These are phyloP conservation scores for Malurus elegans DNA, from an alignment of 2,113 vertebrate species.

Conservation along the genomic window DNA sequence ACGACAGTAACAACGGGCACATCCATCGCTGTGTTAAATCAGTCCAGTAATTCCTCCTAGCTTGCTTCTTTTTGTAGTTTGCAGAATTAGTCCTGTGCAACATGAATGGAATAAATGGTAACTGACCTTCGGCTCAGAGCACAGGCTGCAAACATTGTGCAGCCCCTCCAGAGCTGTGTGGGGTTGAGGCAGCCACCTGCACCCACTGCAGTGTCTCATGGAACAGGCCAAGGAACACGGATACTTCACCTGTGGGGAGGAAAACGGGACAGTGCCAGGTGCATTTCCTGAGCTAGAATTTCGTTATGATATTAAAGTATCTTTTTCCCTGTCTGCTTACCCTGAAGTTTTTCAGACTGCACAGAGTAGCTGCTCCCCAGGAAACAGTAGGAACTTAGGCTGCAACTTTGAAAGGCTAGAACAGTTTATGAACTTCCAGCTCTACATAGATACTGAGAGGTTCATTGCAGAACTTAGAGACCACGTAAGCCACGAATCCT, in stretches of 20 bases:
- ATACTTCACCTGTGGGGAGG: not conserved
- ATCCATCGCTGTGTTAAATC: not conserved
- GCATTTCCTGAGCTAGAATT: not conserved
- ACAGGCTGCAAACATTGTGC: not conserved
- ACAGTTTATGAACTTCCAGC: not conserved
- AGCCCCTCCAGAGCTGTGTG: not conserved
- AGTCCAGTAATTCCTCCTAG: not conserved
- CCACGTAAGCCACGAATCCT: not conserved
- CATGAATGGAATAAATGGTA: not conserved
- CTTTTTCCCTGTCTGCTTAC: not conserved
- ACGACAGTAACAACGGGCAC: accelerated
- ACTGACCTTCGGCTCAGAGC: not conserved
- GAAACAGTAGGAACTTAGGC: not conserved
- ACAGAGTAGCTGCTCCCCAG: not conserved
- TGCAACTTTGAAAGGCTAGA: not conserved
- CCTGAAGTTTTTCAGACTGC: not conserved
- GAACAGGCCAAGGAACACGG: not conserved
- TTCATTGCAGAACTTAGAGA: not conserved
- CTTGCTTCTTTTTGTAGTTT: not conserved
- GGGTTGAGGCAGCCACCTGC: not conserved
- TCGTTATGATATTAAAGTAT: not conserved
- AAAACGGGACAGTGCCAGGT: not conserved
- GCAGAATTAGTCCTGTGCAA: not conserved
- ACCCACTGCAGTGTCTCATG: not conserved
- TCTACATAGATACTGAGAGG: not conserved